phyloP scores from a whole-genome alignment of 2,113 vertebrate species.

The Halichoeres trimaculatus region DNA sequence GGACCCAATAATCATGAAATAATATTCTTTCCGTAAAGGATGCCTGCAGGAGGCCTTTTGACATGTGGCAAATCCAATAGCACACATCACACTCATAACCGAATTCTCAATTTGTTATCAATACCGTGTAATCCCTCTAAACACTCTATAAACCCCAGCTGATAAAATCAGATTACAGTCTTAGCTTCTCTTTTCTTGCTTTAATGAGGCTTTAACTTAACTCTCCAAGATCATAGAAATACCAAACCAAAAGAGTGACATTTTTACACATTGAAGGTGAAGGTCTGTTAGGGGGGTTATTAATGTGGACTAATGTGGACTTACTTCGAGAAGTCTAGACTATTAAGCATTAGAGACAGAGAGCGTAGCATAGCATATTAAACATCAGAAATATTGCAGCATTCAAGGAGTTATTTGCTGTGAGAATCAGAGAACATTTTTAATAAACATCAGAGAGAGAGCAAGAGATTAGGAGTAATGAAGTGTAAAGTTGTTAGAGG shows the following conservation, averaged over 20 bases:
- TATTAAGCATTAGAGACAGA: slow-evolving; percentile 79
- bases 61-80: neutral
- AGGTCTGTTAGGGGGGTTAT: slow-evolving; percentile 58
- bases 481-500: slow-evolving; percentile 58
- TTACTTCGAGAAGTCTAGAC: slow-evolving; percentile 81
- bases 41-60: neutral
- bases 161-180: neutral
- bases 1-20: neutral
- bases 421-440: slow-evolving; percentile 57
- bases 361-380: slow-evolving; percentile 76
- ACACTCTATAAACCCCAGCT: neutral
- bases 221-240: slow-evolving; percentile 75
- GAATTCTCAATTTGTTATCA: neutral
- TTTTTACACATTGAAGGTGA: slow-evolving; percentile 68
- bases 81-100: neutral
- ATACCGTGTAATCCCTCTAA: neutral
- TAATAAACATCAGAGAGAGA: slow-evolving; percentile 61
- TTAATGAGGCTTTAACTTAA: slow-evolving; percentile 28
- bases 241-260: slow-evolving; percentile 72
- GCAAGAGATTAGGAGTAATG: slow-evolving; percentile 46
- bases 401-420: slow-evolving; percentile 64
- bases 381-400: slow-evolving; percentile 68
- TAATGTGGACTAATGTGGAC: slow-evolving; percentile 68
- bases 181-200: neutral
- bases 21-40: slow-evolving; percentile 17